Evolutionary conservation across 92 coral and sea anemone species (phyloP).

Genomic region (Umimayanthus kanabou): DNA sequence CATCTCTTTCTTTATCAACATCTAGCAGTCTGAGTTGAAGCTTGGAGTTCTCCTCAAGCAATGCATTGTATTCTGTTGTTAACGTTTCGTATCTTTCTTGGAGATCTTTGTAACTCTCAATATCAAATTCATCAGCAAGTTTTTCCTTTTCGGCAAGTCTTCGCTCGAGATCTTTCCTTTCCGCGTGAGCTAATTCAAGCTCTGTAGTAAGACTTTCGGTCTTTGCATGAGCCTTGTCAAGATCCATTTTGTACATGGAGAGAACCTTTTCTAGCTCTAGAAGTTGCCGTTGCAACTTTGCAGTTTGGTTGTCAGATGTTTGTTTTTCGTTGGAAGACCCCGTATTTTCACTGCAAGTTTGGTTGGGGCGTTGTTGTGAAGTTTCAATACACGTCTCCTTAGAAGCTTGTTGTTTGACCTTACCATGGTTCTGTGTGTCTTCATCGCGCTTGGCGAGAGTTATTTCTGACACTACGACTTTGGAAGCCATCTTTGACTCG

Average conservation of each 20-base stretch:
- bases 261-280: conserved; percentile 67
- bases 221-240: conserved; percentile 70
- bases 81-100: conserved; percentile 59
- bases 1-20: conserved; percentile 29
- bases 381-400: not conserved
- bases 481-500: not conserved
- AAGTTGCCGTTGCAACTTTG: conserved; percentile 68
- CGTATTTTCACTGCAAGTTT: not conserved
- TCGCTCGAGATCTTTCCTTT: conserved; percentile 33
- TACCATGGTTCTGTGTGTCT: not conserved
- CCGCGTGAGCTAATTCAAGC: conserved; percentile 31
- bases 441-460: not conserved
- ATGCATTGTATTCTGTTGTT: conserved; percentile 55
- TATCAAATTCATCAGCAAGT: conserved; percentile 21
- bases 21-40: conserved; percentile 28
- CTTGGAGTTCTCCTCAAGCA: conserved; percentile 41
- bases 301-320: conserved; percentile 64
- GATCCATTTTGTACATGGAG: conserved; percentile 67
- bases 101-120: conserved; percentile 52
- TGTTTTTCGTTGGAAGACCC: conserved; percentile 55
- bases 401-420: not conserved
- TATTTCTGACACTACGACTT: not conserved
- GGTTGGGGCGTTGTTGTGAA: not conserved
- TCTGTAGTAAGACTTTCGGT: conserved; percentile 46
- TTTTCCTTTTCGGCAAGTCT: conserved; percentile 16